phyloP scores from a whole-genome alignment of 2,113 vertebrate genomes.

The Chaetodon trifascialis region DNA sequence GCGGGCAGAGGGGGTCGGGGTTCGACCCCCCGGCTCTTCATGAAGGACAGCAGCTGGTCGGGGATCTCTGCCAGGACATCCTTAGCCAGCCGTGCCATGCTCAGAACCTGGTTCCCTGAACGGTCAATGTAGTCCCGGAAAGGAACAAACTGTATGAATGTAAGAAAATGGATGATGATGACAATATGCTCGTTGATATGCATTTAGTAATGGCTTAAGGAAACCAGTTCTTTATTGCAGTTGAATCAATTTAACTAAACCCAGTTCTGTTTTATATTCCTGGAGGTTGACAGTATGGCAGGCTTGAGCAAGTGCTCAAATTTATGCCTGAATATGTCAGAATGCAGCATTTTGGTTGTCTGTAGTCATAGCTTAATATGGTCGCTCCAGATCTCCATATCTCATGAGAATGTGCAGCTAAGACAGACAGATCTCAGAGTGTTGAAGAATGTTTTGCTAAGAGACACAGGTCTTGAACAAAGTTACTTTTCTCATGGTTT shows the following conservation, averaged over 20 bases:
- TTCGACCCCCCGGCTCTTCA: slow-evolving; percentile 91
- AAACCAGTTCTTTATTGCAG: no score
- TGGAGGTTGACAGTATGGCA: no score
- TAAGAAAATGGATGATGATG: neutral
- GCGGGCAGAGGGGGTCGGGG: slow-evolving; percentile 81
- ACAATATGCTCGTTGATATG: neutral
- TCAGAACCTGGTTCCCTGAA: slow-evolving; percentile 93
- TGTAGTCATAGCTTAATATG: neutral
- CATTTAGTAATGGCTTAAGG: neutral
- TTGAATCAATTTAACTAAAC: neutral
- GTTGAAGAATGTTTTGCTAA: no score
- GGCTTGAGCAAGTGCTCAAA: neutral
- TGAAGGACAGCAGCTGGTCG: slow-evolving; percentile 94
- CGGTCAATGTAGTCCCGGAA: slow-evolving; percentile 95
- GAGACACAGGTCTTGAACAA: no score
- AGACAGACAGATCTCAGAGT: no score
- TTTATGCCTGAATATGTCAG: neutral
- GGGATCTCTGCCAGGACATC: slow-evolving; percentile 95
- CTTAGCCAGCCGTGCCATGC: slow-evolving; percentile 95
- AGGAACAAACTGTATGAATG: slow-evolving; percentile 89
- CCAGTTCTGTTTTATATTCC: neutral
- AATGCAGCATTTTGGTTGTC: neutral
- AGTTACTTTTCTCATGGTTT: no score
- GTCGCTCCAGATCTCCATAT: no score
- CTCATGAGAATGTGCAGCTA: no score